A percentile compares a stretch with the other conserved stretches of the same genome.
Evolutionary conservation across 2,888 invertebrate species (phyloP).

Genomic region (Dynastes grantii): DNA sequence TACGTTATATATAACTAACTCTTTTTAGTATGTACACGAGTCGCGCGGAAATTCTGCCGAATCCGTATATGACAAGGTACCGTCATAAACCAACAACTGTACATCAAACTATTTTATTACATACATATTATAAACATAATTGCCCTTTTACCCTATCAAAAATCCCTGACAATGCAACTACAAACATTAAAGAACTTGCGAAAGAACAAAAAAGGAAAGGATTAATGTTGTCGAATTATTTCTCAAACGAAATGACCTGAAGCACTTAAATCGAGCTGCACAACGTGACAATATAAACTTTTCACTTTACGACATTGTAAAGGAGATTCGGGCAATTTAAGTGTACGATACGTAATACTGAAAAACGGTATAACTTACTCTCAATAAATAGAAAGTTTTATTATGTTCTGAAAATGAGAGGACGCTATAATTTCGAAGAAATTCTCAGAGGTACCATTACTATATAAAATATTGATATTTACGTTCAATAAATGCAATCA

Average conservation of each 20-base stretch:
- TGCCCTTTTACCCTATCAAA: no score
- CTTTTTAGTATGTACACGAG: no score
- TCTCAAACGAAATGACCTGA: neutral
- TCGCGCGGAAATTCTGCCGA: no score
- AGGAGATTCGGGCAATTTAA: slow-evolving; percentile 29
- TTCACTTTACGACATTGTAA: slow-evolving; percentile 42
- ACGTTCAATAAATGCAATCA: slow-evolving; percentile 2
- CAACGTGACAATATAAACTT: slow-evolving; percentile 43
- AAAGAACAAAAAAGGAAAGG: no score
- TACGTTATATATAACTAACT: no score
- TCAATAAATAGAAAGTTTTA: slow-evolving; percentile 45
- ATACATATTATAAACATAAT: no score
- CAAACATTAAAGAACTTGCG: no score
- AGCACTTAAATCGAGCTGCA: slow-evolving; percentile 31
- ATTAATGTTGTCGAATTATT: slow-evolving; percentile 4
- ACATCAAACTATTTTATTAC: no score
- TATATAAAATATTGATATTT: slow-evolving; percentile 29
- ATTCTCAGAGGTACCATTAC: slow-evolving; percentile 13
- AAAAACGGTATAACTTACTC: slow-evolving; percentile 28
- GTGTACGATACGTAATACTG: slow-evolving; percentile 29
- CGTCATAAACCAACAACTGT: no score
- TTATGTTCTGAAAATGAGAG: slow-evolving; percentile 28
- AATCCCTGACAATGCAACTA: no score
- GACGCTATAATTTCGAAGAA: slow-evolving; percentile 21
- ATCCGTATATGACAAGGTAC: no score